Base-by-base conservation (phyloP, 1,140 invertebrate species). In the Pemphigus obesinymphae region DNA sequence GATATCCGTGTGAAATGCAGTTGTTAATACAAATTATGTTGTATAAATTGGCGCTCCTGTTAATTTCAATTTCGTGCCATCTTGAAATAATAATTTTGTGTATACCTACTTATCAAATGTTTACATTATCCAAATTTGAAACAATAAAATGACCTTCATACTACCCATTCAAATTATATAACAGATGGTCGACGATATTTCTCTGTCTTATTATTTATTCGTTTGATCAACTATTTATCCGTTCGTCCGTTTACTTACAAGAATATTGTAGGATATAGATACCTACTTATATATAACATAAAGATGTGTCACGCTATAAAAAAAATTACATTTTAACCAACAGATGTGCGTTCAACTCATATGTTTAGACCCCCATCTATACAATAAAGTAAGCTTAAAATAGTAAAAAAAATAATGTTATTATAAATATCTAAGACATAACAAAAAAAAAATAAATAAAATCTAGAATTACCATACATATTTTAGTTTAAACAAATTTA, bases 91-190 rank as follows among this genome's bases (percentile, higher is more conserved):
- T n/a, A n/a, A n/a, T n/a, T 26, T 23, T 55, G 53, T 55, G 5
- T 0, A 55, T 26, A 26, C n/a, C 10, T 61, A 13, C 29, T 7
- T 34, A 8, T 61, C 5, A 61, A 31, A 34, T 61, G 29, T 20
- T 63, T 63, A 34, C 31, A 63, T 31, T 17, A 63, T 20, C 34
- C 20, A n/a, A n/a, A n/a, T 31, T 34, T 34, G 17, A 34, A 37
- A 40, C 20, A 66, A 66, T 66, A 37, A 34, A 66, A 66, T 66
- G 63, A 66, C 63, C 63, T 66, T 66, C 61, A 37, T 40, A 40
- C 15, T 31, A n/a, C n/a, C n/a, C n/a, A 34, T 66, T 66, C 8
- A 40, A 66, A 37, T 20, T 37, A 10, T n/a, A 20, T n/a, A 66
- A 66, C 63, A 66, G 63, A 66, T 66, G 63, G 63, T 66, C 34